Base-by-base conservation (phyloP, 2,113 vertebrate species). In the Pterocles burchelli region DNA sequence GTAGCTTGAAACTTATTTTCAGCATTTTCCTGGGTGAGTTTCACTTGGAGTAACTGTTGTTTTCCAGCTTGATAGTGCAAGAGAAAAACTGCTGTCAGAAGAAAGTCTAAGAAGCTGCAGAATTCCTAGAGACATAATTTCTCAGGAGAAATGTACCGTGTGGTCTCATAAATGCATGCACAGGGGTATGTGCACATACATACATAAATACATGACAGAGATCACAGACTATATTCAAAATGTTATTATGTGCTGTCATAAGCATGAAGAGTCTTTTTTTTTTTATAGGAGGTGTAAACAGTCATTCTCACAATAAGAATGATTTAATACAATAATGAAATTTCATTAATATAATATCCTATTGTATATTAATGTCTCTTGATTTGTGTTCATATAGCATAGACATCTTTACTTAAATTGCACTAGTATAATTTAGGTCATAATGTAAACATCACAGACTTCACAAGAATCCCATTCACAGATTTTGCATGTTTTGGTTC, bases 171-270 rank as follows among this genome's bases (percentile, higher is more conserved):
- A 71, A 65, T 41, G 21, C 3, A 31, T 16, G 13, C 24, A 63
- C 25, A 49, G 14, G 52, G 0, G 0, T 15, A 21, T 36, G 7
- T 31, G 33, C 34, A 72, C 10, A 45, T 22, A 20, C 0, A 3
- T n/a, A 51, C 24, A n/a, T 29, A 88, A 68, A 59, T 7, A n/a
- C 4, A 34, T 63, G 61, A 75, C 16, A 75, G 22, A 62, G 11
- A 52, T 52, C 73, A 49, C 9, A 55, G 48, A 57, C 65, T 41
- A 34, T 34, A 68, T 59, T 87, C 67, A 16, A 88, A 74, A 77
- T 29, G 7, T 52, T 58, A 34, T 49, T 48, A 51, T 49, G 11
- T 68, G 9, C 28, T 71, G 10, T 45, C 65, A n/a, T 46, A 77
- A 59, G 4, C 22, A 58, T 13, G 31, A 83, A 59, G 31, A 85